Evolutionary conservation across 1,140 invertebrate genomes (phyloP), one percentile per base, ranked within the genome.

Genomic region (Tetranychus cinnabarinus): DNA sequence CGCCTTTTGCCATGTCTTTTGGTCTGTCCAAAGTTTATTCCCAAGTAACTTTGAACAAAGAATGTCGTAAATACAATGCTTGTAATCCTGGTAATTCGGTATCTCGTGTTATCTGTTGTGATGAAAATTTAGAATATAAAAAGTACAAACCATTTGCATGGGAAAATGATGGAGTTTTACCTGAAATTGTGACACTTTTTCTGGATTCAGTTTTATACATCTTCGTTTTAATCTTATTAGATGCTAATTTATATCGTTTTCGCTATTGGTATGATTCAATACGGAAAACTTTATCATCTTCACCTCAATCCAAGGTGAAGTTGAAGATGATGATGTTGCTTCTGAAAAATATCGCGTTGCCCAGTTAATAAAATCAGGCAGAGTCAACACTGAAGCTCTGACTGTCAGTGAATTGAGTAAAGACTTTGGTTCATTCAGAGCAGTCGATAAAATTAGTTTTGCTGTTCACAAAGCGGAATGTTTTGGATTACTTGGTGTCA

Each of bases 401-500:
- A 48, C 62, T 6, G 65, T 64, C 2, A 10, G 42, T 15, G 37
- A 59, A 12, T 52, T 67, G 23, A 65, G 58, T 8, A 68, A 68
- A 62, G 50, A 52, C 6, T 52, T 61, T 59, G 48, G 59, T n/a
- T 48, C 50, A 2, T 67, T 67, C 39, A 58, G 52, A 35, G 67
- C 66, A 35, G 66, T 67, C 31, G 58, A 68, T 62, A 15, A 59
- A 31, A 54, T 68, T 5, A 62, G 61, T 15, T 68, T 67, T 60
- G 65, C 65, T 13, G 65, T 68, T 60, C 65, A 70, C 31, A 63
- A 71, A 36, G 70, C 71, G 35, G 75, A 77, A 65, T 76, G 74
- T 65, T 77, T 77, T 68, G 76, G 76, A 23, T 63, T 77, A 31
- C 67, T 77, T 6, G 76, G 74, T 47, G 67, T 72, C 3, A 73